These are phyloP conservation scores for Melanotus villosus DNA, from an alignment of 2,888 invertebrate genomes.

Conservation along the genomic window DNA sequence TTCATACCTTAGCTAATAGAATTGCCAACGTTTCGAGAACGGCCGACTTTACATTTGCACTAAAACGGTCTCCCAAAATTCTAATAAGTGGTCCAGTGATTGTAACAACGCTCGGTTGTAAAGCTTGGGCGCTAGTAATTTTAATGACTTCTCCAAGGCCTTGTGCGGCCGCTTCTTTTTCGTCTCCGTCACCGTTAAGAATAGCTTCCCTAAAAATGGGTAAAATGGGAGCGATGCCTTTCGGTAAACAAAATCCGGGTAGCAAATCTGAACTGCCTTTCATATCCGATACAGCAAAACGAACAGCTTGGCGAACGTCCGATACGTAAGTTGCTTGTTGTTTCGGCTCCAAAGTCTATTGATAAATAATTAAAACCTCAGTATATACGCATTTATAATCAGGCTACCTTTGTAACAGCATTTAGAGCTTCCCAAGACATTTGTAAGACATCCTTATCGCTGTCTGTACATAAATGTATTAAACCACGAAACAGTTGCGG, in stretches of 20 bases:
- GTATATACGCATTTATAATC: neutral
- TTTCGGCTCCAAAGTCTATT: constrained; percentile 82
- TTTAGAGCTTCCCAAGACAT: constrained; percentile 93
- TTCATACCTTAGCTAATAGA: constrained; percentile 86
- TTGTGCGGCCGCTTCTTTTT: constrained; percentile 95
- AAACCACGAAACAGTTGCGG: constrained; percentile 90
- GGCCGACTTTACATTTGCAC: constrained; percentile 94
- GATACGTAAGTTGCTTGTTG: constrained; percentile 89
- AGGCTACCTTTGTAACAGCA: constrained; percentile 83
- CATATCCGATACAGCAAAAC: constrained; percentile 89
- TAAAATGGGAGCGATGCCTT: constrained; percentile 91
- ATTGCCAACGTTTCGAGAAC: constrained; percentile 94
- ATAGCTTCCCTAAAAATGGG: constrained; percentile 97
- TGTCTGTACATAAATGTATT: constrained; percentile 86
- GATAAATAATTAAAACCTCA: constrained; percentile 48
- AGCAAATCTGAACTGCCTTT: constrained; percentile 80
- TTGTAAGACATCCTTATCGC: constrained; percentile 84
- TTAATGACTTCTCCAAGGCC: constrained; percentile 86
- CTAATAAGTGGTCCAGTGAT: constrained; percentile 98
- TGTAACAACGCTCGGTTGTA: constrained; percentile 96
- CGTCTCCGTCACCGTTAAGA: constrained; percentile 93
- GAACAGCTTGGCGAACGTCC: constrained; percentile 93
- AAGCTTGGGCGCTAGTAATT: constrained; percentile 86
- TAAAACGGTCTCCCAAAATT: constrained; percentile 96
- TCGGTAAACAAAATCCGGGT: constrained; percentile 95